Evolutionary conservation across 2,113 vertebrate genomes (phyloP), one percentile per base, ranked within the genome.

Genomic region (Hippopotamus amphibius): DNA sequence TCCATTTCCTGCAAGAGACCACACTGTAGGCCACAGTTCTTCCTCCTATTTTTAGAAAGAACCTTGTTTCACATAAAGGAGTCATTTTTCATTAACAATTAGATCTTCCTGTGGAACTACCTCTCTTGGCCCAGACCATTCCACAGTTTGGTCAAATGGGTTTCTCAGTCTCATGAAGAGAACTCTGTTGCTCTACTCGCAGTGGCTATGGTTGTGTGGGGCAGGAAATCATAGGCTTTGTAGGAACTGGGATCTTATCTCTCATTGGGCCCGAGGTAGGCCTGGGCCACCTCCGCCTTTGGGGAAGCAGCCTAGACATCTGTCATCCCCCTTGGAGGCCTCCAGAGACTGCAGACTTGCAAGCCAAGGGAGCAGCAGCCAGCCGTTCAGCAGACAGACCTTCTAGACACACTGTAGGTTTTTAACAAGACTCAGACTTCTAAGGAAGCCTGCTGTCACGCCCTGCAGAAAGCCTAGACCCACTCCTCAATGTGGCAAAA

Each of bases 1-100:
- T 81, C 72, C 63, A 96, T 41, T 97, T 96, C 91, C 93, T 59
- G 8, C 14, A 71, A 71, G 46, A 33, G 28, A 61, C 48, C 53
- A 82, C 59, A 88, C 0, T 33, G 41, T 14, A 61, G 30, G 77
- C 71, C 82, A 80, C 26, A 90, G 53, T 1, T 82, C 63, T 77
- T 84, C 33, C 50, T 91, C 74, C 6, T 80, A 63, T 76, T 91
- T 77, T 82, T 43, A 88, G 71, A 61, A 90, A 90, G 57, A 65
- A 93, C 30, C 19, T 14, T 41, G 12, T 91, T 80, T 65, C 41
- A 87, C 53, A 79, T 90, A 76, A 95, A 94, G 43, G 37, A 91
- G 46, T 88, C 16, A 80, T 65, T 92, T 97, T 89, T 87, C 17
- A 84, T 43, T 80, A 57, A 94, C 43, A 94, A 48, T 33, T 71